Base-by-base conservation (phyloP, 1,140 invertebrate genomes). In the Drosophila novamexicana region DNA sequence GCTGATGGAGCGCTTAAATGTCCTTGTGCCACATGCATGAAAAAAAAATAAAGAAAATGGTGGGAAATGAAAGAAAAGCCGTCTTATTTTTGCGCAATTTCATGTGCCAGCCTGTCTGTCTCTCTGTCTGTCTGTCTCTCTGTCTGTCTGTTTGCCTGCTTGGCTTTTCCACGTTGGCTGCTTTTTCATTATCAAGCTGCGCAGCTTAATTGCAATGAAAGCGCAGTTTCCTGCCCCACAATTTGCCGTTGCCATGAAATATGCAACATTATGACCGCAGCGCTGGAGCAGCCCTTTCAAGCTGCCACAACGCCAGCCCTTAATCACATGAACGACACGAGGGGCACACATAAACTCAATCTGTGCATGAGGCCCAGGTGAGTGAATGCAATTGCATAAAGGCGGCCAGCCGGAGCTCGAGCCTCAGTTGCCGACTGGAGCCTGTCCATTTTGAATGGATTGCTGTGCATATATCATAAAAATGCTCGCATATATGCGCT, bases 171-270 rank as follows among this genome's bases (percentile, higher is more conserved):
- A 10, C 22, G 54, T 22, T 44, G 69, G 14, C 57, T 52, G 74
- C 68, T 78, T 75, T 85, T 86, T 85, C 82, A 85, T 85, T 85
- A 85, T 85, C 82, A 75, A 75, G 79, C 82, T 57, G 56, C 52
- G 78, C 58, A 77, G 82, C 82, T 85, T 85, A 85, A 85, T 85
- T 85, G 82, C 79, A 85, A 86, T 86, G 82, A 85, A 86, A 85
- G 82, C 82, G 62, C 53, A 75, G 78, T 77, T 86, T 81, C 79
- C 82, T 81, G 50, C 40, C 40, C 22, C 68, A 79, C 82, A 85
- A 85, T 85, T 82, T 86, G 79, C 82, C 69, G 61, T 81, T 70
- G 71, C 79, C 66, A 73, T 74, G 75, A 81, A 80, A 84, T 75
- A 72, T 75, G 73, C 73, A 75, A 44, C 67, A 45, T 63, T 75